A percentile compares a stretch with the other conserved stretches of the same genome.
Conservation (phyloP, 1,140 invertebrate species). For the Apolygus lucorum region DNA sequence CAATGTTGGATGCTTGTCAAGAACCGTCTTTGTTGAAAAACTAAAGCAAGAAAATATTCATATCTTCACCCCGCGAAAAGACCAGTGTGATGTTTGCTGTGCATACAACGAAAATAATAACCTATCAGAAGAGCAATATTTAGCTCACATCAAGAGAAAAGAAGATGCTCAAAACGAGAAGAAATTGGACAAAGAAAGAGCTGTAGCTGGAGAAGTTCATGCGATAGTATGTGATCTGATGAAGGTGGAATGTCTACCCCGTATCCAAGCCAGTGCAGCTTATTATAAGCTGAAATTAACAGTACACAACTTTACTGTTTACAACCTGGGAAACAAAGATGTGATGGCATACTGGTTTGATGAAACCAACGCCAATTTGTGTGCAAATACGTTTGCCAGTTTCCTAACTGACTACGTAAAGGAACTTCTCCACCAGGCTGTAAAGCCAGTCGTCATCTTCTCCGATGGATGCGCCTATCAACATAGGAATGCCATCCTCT, state of each 20-base stretch:
- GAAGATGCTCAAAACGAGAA: constrained; percentile 33
- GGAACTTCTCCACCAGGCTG: neutral
- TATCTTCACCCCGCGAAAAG: too few species aligned
- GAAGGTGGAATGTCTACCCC: constrained; percentile 40
- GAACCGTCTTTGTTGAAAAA: too few species aligned
- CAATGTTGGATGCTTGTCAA: too few species aligned
- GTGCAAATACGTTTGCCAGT: constrained; percentile 38
- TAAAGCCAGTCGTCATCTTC: constrained; percentile 15
- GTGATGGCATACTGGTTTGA: too few species aligned
- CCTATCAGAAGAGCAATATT: constrained; percentile 30
- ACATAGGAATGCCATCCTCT: constrained; percentile 37
- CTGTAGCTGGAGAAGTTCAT: constrained; percentile 30
- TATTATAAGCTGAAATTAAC: too few species aligned
- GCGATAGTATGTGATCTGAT: constrained; percentile 39
- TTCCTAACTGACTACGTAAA: constrained; percentile 37
- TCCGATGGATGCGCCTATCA: constrained; percentile 37
- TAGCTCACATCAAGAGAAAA: constrained; percentile 29
- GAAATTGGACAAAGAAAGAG: constrained; percentile 32
- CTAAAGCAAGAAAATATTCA: too few species aligned
- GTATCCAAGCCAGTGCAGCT: constrained; percentile 39
- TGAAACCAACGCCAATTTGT: constrained; percentile 39
- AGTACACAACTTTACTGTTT: constrained; percentile 44
- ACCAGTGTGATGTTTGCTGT: too few species aligned
- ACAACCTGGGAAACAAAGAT: constrained; percentile 37
- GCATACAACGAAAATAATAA: constrained; percentile 31